Evolutionary conservation across 2,113 vertebrate genomes (phyloP).

Genomic region (Illadopsis cleaveri): DNA sequence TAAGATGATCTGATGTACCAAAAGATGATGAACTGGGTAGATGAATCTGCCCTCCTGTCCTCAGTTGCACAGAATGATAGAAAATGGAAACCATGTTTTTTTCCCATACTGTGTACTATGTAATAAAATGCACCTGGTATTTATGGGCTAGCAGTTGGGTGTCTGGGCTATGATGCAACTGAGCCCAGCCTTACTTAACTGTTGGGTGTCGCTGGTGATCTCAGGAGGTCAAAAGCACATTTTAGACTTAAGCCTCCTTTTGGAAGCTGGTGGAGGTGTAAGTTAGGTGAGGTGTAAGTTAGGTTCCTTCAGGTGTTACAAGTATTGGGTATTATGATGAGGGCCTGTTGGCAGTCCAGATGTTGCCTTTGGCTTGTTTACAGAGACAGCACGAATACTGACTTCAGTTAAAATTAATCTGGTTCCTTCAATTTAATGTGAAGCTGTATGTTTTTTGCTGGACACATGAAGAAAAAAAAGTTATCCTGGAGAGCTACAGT

Average conservation of each 20-base stretch:
- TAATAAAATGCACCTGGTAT: constrained; percentile 3
- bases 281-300: neutral
- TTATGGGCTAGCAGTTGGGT: neutral
- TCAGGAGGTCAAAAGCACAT: neutral
- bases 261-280: neutral
- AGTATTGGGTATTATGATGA: neutral
- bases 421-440: neutral
- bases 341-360: neutral
- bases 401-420: neutral
- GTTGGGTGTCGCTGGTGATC: neutral
- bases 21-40: neutral
- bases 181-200: neutral
- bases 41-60: neutral
- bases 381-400: neutral
- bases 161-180: neutral
- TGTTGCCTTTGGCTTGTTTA: neutral
- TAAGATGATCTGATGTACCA: neutral
- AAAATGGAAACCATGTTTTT: neutral
- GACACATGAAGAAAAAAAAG: neutral
- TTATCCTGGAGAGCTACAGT: neutral
- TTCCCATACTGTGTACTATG: neutral
- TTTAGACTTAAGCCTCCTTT: neutral
- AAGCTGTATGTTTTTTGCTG: rapidly evolving
- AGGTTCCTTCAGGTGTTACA: neutral
- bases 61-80: neutral